Evolutionary conservation across 2,797 vertebrate species (phyloP).

Genomic region (Sandelia bainsii): DNA sequence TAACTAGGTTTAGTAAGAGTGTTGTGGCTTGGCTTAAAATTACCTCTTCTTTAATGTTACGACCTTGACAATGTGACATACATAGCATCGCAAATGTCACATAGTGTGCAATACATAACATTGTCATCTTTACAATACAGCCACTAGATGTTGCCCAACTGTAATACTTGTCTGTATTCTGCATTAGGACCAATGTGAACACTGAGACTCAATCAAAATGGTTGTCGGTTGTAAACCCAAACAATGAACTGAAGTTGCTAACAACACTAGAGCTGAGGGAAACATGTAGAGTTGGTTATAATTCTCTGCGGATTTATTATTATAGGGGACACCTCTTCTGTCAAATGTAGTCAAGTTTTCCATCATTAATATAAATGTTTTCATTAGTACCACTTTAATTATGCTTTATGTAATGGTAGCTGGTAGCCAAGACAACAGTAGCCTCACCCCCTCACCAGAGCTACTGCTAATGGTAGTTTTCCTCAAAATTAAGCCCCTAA

Average conservation of each 20-base stretch:
- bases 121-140: no score
- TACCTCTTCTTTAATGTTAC: no score
- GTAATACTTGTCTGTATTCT: not conserved
- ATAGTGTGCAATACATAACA: no score
- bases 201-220: not conserved
- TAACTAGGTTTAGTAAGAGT: no score
- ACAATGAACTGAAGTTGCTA: not conserved
- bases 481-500: slow-evolving; percentile 48
- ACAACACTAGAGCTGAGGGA: not conserved
- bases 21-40: no score
- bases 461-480: slow-evolving; percentile 10
- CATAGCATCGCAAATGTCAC: no score
- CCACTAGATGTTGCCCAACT: no score
- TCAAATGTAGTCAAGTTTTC: not conserved
- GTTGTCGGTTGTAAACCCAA: not conserved
- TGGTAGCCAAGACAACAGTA: slow-evolving; percentile 1
- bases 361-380: not conserved
- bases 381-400: not conserved
- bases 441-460: not conserved
- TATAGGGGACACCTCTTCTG: not conserved
- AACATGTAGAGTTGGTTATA: not conserved
- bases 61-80: no score
- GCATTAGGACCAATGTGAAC: not conserved
- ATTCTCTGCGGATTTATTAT: not conserved
- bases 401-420: slow-evolving; percentile 4